Conservation (phyloP, 2,888 invertebrate species). For the Ormyrus pomaceus region DNA sequence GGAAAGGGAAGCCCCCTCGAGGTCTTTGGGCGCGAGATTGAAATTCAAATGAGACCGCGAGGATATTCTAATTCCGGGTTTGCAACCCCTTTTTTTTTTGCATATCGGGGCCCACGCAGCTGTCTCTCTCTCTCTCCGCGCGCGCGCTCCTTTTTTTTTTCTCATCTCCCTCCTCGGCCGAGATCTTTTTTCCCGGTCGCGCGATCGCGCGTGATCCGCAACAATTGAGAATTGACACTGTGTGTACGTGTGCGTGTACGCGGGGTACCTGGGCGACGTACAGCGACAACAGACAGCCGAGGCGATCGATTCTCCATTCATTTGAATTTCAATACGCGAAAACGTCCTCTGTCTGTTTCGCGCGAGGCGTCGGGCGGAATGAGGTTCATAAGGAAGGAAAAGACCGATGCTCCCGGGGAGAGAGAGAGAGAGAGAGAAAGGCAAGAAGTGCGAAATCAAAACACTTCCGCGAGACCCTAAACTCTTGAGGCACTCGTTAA, state of each 20-base stretch:
- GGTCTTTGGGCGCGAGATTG: constrained; percentile 65
- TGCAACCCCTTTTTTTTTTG: constrained; percentile 74
- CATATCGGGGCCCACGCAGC: constrained; percentile 74
- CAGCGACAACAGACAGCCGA: neutral
- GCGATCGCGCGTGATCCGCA: constrained; percentile 62
- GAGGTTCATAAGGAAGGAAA: neutral
- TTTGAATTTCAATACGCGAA: constrained; percentile 56
- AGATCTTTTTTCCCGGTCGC: constrained; percentile 24
- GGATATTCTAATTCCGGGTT: constrained; percentile 74
- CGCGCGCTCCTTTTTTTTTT: neutral
- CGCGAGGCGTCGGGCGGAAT: neutral
- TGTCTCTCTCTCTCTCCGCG: constrained; percentile 59
- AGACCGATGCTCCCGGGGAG: neutral
- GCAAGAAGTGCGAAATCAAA: constrained; percentile 47
- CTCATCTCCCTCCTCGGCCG: constrained; percentile 57
- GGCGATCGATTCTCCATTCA: constrained; percentile 52
- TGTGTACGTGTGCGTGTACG: constrained; percentile 54
- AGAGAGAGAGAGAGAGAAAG: neutral
- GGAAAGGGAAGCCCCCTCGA: constrained; percentile 52
- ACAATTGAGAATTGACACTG: constrained; percentile 69
- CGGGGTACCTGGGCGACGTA: constrained; percentile 46
- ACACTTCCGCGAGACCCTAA: constrained; percentile 27
- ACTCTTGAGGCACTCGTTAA: constrained; percentile 39
- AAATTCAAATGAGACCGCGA: constrained; percentile 77
- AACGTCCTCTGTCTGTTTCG: constrained; percentile 3